Conservation (phyloP, 92 coral and sea anemone species). For the Zoanthus gigantus region DNA sequence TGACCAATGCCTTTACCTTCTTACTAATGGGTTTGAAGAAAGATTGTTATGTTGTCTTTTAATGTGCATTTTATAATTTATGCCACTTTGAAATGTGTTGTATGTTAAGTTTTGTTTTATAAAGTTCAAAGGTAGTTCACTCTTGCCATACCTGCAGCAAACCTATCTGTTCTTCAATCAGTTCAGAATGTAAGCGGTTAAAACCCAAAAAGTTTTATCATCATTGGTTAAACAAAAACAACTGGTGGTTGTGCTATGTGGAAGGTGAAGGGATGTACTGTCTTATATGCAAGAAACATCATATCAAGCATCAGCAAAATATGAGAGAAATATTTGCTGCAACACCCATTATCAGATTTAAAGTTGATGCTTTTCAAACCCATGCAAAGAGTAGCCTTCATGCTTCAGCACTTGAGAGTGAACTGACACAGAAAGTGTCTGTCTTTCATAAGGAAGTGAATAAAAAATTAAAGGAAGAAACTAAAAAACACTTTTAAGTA, state of each 20-base stretch:
- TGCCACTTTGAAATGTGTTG: too few species aligned
- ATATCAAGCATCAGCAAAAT: conserved; percentile 43
- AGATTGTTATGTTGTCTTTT: too few species aligned
- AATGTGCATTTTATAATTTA: too few species aligned
- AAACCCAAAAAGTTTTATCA: conserved; percentile 47
- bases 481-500: too few species aligned
- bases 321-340: conserved; percentile 54
- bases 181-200: too few species aligned
- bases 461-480: conserved; percentile 44
- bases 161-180: too few species aligned
- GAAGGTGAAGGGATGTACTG: conserved; percentile 63
- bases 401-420: background rate
- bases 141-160: too few species aligned
- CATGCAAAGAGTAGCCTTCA: conserved; percentile 19
- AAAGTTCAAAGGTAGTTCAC: too few species aligned
- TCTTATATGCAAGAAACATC: conserved; percentile 60
- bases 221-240: conserved; percentile 52
- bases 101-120: too few species aligned
- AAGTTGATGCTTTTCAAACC: conserved; percentile 40
- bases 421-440: conserved; percentile 54
- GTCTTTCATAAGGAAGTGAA: conserved; percentile 45
- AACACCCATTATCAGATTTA: conserved; percentile 39
- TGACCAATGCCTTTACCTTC: too few species aligned
- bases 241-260: conserved; percentile 64
- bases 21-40: too few species aligned